Base-by-base conservation (phyloP, 2,888 invertebrate species). In the Drosophila atripex region DNA sequence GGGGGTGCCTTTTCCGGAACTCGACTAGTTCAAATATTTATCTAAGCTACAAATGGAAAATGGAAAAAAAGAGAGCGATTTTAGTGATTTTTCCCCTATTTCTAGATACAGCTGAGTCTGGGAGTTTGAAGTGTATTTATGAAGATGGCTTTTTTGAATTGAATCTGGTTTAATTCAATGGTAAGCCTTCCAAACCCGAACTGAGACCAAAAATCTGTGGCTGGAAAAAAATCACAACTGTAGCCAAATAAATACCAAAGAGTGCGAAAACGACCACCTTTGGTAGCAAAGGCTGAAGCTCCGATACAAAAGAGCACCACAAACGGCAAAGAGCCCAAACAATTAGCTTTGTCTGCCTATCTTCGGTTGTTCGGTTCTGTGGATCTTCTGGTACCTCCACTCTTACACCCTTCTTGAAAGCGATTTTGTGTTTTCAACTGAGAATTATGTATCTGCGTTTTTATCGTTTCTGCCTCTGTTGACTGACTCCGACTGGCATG, bases 381-480 rank as follows among this genome's bases (percentile, higher is more conserved):
- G 32, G 32, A 43, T 56, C 52, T 49, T 28, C 11, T 64, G 38
- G n/a, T 18, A 53, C 53, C 56, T 56, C 58, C 28, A 21, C 23
- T 59, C 77, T 43, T 60, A 50, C 39, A 50, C 65, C 53, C 32
- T 64, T 14, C 12, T 38, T 59, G 43, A 63, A 73, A 73, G 65
- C 63, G 66, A 78, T 85, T 72, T 78, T 82, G 57, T 82, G 57
- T 71, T 71, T 75, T 45, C 71, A 76, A 70, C 50, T 57, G 53
- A 58, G 64, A 46, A 56, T 58, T 32, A 38, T 28, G 60, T 76
- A 69, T 85, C 71, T 80, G 68, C 73, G 69, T 80, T 66, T 82
- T 78, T 85, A 77, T 75, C 78, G 59, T 47, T 75, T 58, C 65
- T 65, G 52, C 64, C 69, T 61, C 52, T 28, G 23, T 28, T 50